Evolutionary conservation across 2,797 vertebrate genomes (phyloP), one percentile per base, ranked within the genome.

Genomic region (Sebastes itinus): DNA sequence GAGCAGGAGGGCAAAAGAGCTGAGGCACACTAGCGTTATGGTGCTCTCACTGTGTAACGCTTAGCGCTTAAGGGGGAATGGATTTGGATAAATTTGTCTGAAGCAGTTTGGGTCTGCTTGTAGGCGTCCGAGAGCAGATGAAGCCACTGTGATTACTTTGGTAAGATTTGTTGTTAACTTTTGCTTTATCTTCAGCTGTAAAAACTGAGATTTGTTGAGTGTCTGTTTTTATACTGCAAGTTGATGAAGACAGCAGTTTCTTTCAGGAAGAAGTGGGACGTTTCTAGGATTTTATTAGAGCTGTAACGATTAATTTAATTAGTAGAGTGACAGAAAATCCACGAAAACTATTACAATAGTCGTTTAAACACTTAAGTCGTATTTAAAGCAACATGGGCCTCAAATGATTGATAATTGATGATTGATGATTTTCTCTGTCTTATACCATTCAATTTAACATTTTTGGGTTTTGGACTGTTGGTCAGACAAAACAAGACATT

Each of bases 1-100:
- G 35, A 88, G 78, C 78, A 38, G 78, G 55, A 84, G 80, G 85
- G 74, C 75, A 75, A 72, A 46, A 76, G 71, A 69, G 74, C 82
- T 38, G 79, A 78, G 67, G 28, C 28, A 14, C 82, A 16, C 65
- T 7, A 13, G 30, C 69, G 64, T 27, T 61, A 12, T 18, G 84
- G 55, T 56, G 60, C 80, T 77, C 27, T 59, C 67, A 1, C 64
- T 59, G 65, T 62, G 65, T 7, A 56, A 73, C 72, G 27, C 78
- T 69, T 9, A 67, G 80, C 69, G 28, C 60, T n/a, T 68, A 69
- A 81, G 75, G 75, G 70, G 52, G 60, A 81, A 83, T 80, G 83
- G 86, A 82, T 63, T 62, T 8, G n/a, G 65, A 70, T 33, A 59
- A 25, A 46, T 72, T 72, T 42, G 86, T 82, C 85, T 80, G 74